These are phyloP conservation scores for Pseudobourletiella spinata DNA, from an alignment of 1,140 invertebrate species.

Conservation along the genomic window DNA sequence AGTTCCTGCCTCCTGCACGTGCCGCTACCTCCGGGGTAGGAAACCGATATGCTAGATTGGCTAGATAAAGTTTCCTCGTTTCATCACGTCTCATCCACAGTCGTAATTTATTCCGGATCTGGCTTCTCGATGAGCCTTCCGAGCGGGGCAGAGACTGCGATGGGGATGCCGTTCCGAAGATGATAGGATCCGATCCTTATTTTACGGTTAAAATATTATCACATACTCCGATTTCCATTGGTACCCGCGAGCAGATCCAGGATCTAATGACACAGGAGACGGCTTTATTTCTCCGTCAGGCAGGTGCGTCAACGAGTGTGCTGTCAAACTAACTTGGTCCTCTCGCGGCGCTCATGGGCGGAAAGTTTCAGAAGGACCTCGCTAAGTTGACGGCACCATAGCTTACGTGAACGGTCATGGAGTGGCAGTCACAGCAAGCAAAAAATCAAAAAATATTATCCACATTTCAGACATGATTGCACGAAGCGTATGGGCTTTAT, in stretches of 20 bases:
- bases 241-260: neutral
- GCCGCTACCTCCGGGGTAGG: neutral
- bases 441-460: neutral
- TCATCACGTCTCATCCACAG: neutral
- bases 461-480: neutral
- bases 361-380: no score
- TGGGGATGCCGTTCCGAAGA: neutral
- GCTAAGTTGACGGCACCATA: no score
- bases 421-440: no score
- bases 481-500: neutral
- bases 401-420: no score
- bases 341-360: no score
- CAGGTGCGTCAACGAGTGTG: slow-evolving; percentile 7
- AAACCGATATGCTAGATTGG: neutral
- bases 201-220: slow-evolving; percentile 1
- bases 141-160: neutral
- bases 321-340: no score
- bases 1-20: neutral
- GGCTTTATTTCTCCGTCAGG: slow-evolving; percentile 8
- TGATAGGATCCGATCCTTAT: neutral
- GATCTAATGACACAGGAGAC: slow-evolving; percentile 14
- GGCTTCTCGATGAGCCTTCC: neutral
- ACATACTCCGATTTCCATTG: slow-evolving; percentile 10
- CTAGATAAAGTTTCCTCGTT: neutral
- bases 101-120: slow-evolving; percentile 12